These are phyloP conservation scores for Zeugodacus cucurbitae DNA, from an alignment of 1,140 invertebrate genomes.

Conservation along the genomic window DNA sequence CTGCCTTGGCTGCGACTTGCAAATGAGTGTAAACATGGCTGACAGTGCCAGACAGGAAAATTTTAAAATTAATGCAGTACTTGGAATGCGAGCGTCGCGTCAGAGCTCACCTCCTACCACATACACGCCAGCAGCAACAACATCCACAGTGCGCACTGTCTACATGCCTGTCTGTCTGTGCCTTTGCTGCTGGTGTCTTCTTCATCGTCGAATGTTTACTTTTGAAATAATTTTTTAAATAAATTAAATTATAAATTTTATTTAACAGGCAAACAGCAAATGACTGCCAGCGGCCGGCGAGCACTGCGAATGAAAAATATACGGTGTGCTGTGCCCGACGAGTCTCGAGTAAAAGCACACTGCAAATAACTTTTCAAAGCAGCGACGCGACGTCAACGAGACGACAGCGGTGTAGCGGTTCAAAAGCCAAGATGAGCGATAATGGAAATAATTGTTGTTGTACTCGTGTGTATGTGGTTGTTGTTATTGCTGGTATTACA, in stretches of 20 bases:
- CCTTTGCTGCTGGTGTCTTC: not conserved
- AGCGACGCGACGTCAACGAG: not conserved
- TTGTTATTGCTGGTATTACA: not conserved
- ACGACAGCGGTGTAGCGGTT: not conserved
- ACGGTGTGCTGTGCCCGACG: not conserved
- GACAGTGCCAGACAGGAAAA: not conserved
- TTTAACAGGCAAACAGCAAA: constrained; percentile 40
- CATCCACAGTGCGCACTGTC: not conserved
- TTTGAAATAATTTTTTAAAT: constrained; percentile 41
- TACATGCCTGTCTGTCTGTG: not conserved
- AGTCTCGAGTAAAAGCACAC: not conserved
- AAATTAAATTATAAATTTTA: constrained; percentile 41
- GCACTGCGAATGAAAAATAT: not conserved
- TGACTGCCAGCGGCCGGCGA: not conserved
- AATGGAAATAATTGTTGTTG: not conserved
- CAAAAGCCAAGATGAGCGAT: not conserved
- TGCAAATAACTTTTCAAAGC: not conserved
- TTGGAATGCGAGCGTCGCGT: not conserved
- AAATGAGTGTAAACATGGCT: not conserved
- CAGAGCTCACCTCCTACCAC: not conserved
- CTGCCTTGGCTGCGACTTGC: not conserved
- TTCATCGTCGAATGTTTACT: not conserved
- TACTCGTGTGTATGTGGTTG: not conserved
- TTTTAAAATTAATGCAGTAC: constrained; percentile 21
- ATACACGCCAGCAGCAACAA: not conserved